Evolutionary conservation across 2,888 invertebrate species (phyloP), one percentile per base, ranked within the genome.

Genomic region (Bombylius major): DNA sequence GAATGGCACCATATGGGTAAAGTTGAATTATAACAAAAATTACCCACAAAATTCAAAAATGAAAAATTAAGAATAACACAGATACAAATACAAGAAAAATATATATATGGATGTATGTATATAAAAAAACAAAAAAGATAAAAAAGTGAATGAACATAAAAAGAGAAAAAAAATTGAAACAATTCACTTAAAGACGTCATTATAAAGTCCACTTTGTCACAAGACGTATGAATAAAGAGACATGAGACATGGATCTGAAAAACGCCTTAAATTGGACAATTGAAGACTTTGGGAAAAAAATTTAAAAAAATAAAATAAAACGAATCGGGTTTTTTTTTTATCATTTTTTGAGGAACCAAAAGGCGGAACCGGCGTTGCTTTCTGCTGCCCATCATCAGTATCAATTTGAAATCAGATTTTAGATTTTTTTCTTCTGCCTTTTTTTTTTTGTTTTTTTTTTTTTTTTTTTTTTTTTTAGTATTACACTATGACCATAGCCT

Each of bases 151-250:
- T 23, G 23, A 23, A 23, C 23, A 23, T 23, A 23, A 23, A 5
- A 42, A 42, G 9, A 42, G 5, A 11, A 42, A 42, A 59, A 60
- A 56, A 60, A 50, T 56, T 51, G 50, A 60, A 60, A 60, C 60
- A 60, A 60, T 60, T 60, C 58, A 60, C 60, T 60, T 60, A 60
- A 60, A 60, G 60, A 58, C 56, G 58, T 60, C 60, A 60, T 60
- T 60, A 60, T 56, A 58, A 56, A 60, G 58, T 55, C 56, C 60
- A 58, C 60, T 60, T 60, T 60, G 60, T 60, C 60, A 60, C 60
- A 60, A 58, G 53, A 55, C 54, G 58, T 56, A 60, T 56, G 60
- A 60, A 60, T 58, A 60, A 60, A 56, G 58, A 56, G 60, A 60
- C 58, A 60, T 42, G 12, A 42, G 39, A 42, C 39, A 42, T 42